Percentiles rank a stretch among this genome's conserved stretches.
Evolutionary conservation across 2,797 vertebrate genomes (phyloP).

Genomic region (Buceros bicornis): DNA sequence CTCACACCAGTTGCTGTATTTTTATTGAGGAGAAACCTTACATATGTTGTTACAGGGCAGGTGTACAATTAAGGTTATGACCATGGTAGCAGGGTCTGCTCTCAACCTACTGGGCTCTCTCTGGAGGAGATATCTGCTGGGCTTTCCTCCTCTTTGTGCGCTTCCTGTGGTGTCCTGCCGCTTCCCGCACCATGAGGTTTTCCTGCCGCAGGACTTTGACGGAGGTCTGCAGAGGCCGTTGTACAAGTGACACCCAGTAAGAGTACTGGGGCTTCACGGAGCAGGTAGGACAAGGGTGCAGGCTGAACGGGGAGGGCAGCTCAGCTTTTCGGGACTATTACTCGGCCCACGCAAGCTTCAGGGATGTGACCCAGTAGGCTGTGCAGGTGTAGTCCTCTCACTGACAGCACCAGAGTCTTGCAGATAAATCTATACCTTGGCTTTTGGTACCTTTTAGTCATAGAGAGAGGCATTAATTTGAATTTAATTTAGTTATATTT

Average conservation of each 20-base stretch:
- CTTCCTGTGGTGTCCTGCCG: neutral
- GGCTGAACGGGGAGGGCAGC: neutral
- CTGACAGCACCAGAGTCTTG: neutral
- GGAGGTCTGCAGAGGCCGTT: neutral
- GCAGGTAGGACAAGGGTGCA: neutral
- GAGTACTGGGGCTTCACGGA: neutral
- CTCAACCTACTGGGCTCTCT: neutral
- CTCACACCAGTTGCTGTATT: neutral
- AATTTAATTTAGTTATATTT: neutral
- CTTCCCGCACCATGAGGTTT: neutral
- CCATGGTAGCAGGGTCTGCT: neutral
- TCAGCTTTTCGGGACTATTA: neutral
- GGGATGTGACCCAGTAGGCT: neutral
- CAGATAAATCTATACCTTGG: neutral
- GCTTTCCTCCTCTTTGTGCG: neutral
- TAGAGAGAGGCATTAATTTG: neutral
- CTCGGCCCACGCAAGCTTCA: accelerated
- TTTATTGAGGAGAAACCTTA: neutral
- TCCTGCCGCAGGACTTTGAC: neutral
- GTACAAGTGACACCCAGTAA: neutral
- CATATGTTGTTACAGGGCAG: neutral
- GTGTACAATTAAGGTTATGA: neutral
- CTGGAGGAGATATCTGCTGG: neutral
- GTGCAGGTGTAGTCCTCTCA: neutral
- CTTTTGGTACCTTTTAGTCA: neutral